Conservation (phyloP, 2,113 vertebrate species). For the Nesogale talazaci region DNA sequence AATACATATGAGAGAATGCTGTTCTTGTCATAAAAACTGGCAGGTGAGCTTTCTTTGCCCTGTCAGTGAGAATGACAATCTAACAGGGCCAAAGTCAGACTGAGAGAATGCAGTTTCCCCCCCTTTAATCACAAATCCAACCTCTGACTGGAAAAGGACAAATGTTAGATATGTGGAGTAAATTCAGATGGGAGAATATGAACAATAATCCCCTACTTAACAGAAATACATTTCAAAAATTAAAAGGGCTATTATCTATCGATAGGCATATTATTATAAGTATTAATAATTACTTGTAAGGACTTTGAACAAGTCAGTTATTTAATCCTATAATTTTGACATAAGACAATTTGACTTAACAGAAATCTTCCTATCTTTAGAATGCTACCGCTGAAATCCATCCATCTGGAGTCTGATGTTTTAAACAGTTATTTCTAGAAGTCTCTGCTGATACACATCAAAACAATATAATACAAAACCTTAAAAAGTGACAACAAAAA, state of each 20-base stretch:
- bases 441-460: conserved; percentile 60
- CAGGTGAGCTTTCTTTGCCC: conserved; percentile 79
- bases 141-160: conserved; percentile 59
- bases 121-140: conserved; percentile 69
- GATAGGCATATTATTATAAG: background rate
- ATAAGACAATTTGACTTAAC: conserved; percentile 48
- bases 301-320: conserved; percentile 57
- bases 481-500: conserved; percentile 67
- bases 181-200: conserved; percentile 51
- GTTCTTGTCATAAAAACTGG: conserved; percentile 79
- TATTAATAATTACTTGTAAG: conserved; percentile 27
- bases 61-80: conserved; percentile 75
- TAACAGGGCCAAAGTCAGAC: conserved; percentile 72
- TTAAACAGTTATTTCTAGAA: conserved; percentile 76
- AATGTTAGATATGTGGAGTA: conserved; percentile 56
- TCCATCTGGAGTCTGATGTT: conserved; percentile 72
- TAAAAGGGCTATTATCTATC: background rate
- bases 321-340: conserved; percentile 41
- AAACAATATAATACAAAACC: conserved; percentile 67
- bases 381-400: conserved; percentile 48
- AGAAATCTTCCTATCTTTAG: conserved; percentile 72
- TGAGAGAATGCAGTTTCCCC: conserved; percentile 48
- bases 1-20: conserved; percentile 74
- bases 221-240: conserved; percentile 32
- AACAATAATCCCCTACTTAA: conserved; percentile 3